phyloP scores from a whole-genome alignment of 2,888 invertebrate species.

The Antheraea yamamai region DNA sequence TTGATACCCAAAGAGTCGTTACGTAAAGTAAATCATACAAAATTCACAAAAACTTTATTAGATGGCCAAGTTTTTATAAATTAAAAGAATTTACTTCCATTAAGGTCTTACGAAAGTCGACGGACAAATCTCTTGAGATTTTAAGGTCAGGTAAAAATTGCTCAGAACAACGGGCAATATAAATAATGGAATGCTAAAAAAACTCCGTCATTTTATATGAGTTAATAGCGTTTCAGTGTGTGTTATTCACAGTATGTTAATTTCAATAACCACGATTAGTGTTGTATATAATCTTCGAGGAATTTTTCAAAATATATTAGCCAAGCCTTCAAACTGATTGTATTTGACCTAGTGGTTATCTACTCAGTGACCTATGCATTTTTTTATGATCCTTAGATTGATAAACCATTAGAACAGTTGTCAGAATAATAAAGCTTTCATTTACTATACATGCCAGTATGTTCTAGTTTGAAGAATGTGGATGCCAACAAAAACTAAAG shows the following conservation, averaged over 20 bases:
- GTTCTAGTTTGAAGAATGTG: neutral
- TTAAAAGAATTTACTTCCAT: neutral
- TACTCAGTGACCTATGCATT: neutral
- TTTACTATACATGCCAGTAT: neutral
- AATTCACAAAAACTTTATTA: slow-evolving; percentile 14
- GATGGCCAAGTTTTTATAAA: slow-evolving; percentile 4
- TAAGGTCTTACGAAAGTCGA: neutral
- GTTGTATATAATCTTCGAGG: too few species aligned
- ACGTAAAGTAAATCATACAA: neutral
- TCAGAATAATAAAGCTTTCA: neutral
- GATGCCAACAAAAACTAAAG: neutral
- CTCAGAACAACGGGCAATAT: slow-evolving; percentile 5
- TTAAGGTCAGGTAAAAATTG: slow-evolving; percentile 1
- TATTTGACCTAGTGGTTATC: neutral
- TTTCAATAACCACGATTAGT: too few species aligned
- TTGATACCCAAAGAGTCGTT: neutral
- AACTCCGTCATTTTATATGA: neutral
- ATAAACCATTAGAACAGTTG: neutral
- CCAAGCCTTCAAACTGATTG: neutral
- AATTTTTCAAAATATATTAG: too few species aligned
- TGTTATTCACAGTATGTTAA: too few species aligned
- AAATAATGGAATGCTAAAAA: neutral
- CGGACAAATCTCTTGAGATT: slow-evolving; percentile 6
- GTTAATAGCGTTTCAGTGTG: neutral
- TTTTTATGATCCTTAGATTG: neutral